A percentile compares a stretch with the other conserved stretches of the same genome.
These are phyloP conservation scores for Syritta pipiens DNA, from an alignment of 2,888 invertebrate genomes.

Conservation along the genomic window DNA sequence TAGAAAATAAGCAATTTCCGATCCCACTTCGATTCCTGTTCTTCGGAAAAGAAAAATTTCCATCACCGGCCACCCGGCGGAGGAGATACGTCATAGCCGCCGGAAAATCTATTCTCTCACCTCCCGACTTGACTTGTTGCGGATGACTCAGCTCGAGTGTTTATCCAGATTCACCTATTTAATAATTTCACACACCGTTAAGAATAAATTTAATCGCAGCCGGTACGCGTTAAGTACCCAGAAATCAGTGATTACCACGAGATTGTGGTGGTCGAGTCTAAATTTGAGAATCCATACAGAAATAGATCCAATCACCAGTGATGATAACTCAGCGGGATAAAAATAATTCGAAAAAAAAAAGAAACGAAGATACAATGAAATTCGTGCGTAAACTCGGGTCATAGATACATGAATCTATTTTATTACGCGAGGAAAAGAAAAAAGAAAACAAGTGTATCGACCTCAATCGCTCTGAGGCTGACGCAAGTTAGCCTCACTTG, in stretches of 20 bases:
- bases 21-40: too few relatives aligned
- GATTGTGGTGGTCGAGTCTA: not conserved
- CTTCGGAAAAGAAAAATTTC: not conserved
- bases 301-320: conserved; percentile 17
- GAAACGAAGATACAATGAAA: conserved; percentile 1
- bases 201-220: conserved; percentile 33
- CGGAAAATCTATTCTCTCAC: not conserved
- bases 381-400: not conserved
- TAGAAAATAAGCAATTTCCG: conserved; percentile 35
- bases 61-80: not conserved
- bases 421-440: not conserved
- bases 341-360: too few relatives aligned
- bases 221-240: conserved; percentile 1
- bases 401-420: not conserved
- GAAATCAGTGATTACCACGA: not conserved
- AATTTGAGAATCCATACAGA: not conserved
- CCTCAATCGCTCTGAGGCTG: not conserved
- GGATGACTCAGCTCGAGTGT: not conserved
- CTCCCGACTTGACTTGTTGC: not conserved
- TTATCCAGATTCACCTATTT: conserved; percentile 5
- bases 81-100: not conserved
- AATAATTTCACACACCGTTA: conserved; percentile 40
- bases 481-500: not conserved
- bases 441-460: not conserved
- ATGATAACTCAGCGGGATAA: conserved; percentile 2